A percentile compares a stretch with the other conserved stretches of the same genome.
Conservation (phyloP, 2,888 invertebrate species). For the Ophion ventricosus region DNA sequence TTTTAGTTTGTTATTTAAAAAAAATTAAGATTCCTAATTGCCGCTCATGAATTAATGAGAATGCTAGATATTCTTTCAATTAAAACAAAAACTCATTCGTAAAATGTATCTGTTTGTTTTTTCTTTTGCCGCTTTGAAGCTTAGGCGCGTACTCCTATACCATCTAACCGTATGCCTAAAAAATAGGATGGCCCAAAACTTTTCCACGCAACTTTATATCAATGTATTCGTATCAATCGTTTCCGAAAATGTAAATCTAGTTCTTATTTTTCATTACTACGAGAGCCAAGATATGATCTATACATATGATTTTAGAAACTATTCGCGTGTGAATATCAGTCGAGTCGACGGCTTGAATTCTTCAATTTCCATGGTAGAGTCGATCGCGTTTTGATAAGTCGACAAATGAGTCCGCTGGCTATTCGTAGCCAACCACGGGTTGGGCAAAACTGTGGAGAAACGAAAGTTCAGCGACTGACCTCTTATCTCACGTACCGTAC, state of each 20-base stretch:
- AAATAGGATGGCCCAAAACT: too few species aligned
- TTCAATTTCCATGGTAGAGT: conserved; percentile 9
- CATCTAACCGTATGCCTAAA: too few species aligned
- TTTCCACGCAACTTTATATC: too few species aligned
- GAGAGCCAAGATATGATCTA: neutral
- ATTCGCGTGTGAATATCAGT: conserved; percentile 15
- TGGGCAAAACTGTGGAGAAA: neutral
- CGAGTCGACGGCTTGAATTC: neutral
- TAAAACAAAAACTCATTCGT: too few species aligned
- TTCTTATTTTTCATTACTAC: conserved; percentile 7
- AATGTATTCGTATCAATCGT: conserved; percentile 17
- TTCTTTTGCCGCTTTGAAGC: too few species aligned
- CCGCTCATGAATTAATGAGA: too few species aligned
- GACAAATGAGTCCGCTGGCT: neutral
- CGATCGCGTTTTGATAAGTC: conserved; percentile 6
- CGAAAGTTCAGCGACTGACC: conserved; percentile 38
- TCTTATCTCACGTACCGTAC: conserved; percentile 15
- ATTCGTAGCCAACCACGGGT: neutral
- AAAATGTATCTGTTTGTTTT: too few species aligned
- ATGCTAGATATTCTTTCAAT: too few species aligned
- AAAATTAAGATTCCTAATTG: too few species aligned
- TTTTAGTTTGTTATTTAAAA: too few species aligned
- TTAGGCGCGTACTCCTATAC: too few species aligned
- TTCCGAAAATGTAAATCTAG: conserved; percentile 16
- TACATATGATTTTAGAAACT: neutral